A percentile compares a stretch with the other conserved stretches of the same genome.
Conservation (phyloP, 2,888 invertebrate species). For the Pollenia griseotomentosa region DNA sequence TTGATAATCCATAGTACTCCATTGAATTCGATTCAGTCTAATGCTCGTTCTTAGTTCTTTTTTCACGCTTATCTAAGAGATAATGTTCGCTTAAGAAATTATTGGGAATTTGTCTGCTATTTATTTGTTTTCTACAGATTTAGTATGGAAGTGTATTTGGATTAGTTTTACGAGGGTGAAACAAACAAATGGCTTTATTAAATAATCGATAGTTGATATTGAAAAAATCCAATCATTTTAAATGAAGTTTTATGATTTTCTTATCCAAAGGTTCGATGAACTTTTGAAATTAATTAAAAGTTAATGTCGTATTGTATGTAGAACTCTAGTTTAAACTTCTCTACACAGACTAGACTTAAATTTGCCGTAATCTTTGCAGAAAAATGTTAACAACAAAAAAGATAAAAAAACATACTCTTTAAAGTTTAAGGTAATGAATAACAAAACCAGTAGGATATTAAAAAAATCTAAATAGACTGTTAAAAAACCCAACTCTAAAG, state of each 20-base stretch:
- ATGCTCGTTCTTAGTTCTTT: not conserved
- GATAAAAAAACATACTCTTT: too few species aligned
- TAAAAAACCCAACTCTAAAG: too few species aligned
- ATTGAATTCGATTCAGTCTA: conserved; percentile 23
- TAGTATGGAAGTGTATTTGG: not conserved
- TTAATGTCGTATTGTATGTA: too few species aligned
- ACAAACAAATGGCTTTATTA: conserved; percentile 10
- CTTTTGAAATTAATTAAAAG: not conserved
- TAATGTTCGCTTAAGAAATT: conserved; percentile 34
- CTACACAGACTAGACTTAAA: too few species aligned
- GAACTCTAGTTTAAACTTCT: too few species aligned
- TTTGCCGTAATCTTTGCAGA: too few species aligned
- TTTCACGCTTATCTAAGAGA: conserved; percentile 34
- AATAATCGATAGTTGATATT: conserved; percentile 12
- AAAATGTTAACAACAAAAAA: too few species aligned
- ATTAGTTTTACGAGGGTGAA: not conserved
- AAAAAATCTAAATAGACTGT: too few species aligned
- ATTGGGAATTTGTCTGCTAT: conserved; percentile 14
- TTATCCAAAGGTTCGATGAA: not conserved
- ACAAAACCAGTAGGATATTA: too few species aligned
- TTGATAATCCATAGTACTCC: conserved; percentile 19
- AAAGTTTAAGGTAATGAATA: too few species aligned
- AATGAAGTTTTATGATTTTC: not conserved
- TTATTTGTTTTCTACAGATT: not conserved
- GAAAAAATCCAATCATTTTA: not conserved